Conservation (phyloP, 1,140 invertebrate genomes). For the Myzus persicae region DNA sequence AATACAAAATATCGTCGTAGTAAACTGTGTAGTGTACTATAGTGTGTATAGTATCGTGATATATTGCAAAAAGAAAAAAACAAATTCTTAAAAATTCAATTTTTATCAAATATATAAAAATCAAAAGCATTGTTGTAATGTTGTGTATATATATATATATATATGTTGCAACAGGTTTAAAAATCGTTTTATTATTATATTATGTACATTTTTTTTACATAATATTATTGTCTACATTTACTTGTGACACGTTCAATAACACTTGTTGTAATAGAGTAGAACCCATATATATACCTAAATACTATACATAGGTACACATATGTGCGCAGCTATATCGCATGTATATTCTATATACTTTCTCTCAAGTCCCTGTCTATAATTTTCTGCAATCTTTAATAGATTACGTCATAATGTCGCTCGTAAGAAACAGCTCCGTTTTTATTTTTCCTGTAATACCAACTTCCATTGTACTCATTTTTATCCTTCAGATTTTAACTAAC, state of each 20-base stretch:
- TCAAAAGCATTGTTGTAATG: background rate
- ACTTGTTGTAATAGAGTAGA: background rate
- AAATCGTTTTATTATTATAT: slow-evolving; percentile 22
- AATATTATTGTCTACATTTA: background rate
- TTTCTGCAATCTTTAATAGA: background rate
- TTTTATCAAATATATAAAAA: background rate
- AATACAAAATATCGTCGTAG: background rate
- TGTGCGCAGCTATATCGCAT: background rate
- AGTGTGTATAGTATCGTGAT: background rate
- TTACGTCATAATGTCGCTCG: background rate
- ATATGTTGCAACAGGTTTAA: background rate
- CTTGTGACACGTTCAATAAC: background rate
- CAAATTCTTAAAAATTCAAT: background rate
- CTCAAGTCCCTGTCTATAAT: slow-evolving; percentile 16
- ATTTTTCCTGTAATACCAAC: background rate
- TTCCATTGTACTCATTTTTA: slow-evolving; percentile 18
- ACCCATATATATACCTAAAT: background rate
- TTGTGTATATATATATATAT: too few relatives aligned
- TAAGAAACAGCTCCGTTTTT: background rate
- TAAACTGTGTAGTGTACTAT: background rate
- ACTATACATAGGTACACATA: background rate
- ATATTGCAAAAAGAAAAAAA: background rate
- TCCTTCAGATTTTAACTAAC: background rate
- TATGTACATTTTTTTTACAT: background rate
- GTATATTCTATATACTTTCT: background rate